Base-by-base conservation (phyloP, 2,113 vertebrate species). In the Copsychus sechellarum region DNA sequence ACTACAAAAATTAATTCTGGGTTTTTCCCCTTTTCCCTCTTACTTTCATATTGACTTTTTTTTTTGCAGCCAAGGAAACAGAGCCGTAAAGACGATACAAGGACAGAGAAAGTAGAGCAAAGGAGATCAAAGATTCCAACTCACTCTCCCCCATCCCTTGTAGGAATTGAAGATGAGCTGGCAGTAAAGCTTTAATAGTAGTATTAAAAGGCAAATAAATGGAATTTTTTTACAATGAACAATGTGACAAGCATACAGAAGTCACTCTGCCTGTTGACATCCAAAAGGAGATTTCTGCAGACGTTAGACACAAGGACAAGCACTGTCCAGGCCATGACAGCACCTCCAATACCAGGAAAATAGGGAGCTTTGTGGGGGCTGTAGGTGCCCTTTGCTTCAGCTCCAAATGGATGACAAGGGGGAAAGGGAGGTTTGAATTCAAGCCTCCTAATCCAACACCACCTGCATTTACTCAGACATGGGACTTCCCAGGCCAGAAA, bases 161-260 rank as follows among this genome's bases (percentile, higher is more conserved):
- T 26, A 93, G 56, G 62, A 96, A 66, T 50, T 71, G 33, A 29
- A 94, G 72, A 91, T 45, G 6, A 2, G 31, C 60, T 22, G 6
- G 36, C 90, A 93, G 60, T 88, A 87, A 94, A 93, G 25, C 73
- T 66, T 56, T 87, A 74, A 54, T 42, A 78, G 61, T 6, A 66
- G 60, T 18, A 91, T 87, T 84, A 89, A 92, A 86, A 89, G 61
- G 40, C 48, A 95, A 94, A 87, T 67, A 81, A 84, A 91, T 53
- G 33, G 33, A 19, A 0, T 64, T 28, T 61, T 83, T 86, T 86
- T 71, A 53, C 62, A 83, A 45, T 61, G 25, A 89, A 81, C 43
- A 38, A 43, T 42, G 34, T 54, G 65, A 70, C 70, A 66, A 86
- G 78, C 50, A 64, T 54, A 58, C 48, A 54, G 23, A 77, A 85